Evolutionary conservation across 2,888 invertebrate genomes (phyloP).

Genomic region (Megamerina dolium): DNA sequence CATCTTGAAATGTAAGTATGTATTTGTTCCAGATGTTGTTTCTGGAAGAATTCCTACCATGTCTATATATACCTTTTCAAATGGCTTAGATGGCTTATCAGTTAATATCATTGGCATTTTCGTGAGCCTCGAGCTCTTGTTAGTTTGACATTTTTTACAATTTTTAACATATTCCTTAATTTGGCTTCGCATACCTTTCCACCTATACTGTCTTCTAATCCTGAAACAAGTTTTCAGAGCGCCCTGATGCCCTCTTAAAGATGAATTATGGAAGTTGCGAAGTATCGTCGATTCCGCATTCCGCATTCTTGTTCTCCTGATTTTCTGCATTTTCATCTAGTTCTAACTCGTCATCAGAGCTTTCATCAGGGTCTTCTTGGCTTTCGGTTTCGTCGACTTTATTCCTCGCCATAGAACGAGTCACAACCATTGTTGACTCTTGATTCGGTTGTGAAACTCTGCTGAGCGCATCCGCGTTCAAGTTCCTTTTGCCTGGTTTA

Average conservation of each 20-base stretch:
- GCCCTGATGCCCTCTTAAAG: constrained; percentile 1
- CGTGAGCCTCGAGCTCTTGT: constrained; percentile 6
- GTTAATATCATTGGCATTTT: constrained; percentile 9
- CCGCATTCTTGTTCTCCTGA: not conserved
- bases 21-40: too few species aligned
- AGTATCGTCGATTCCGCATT: not conserved
- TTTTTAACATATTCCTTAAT: constrained; percentile 7
- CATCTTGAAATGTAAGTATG: too few species aligned
- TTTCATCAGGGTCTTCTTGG: too few species aligned
- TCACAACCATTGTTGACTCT: too few species aligned
- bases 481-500: constrained; percentile 21
- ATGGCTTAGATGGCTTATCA: not conserved
- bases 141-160: constrained; percentile 4
- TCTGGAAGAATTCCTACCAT: too few species aligned
- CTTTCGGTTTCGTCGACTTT: not conserved
- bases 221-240: constrained; percentile 1
- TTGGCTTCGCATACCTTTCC: constrained; percentile 1
- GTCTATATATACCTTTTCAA: not conserved
- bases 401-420: not conserved
- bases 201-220: constrained; percentile 1
- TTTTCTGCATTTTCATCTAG: not conserved
- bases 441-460: constrained; percentile 11
- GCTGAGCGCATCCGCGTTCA: constrained; percentile 19
- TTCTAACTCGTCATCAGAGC: too few species aligned
- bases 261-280: not conserved